Conservation (phyloP, 1,140 invertebrate genomes). For the Linepithema humile region DNA sequence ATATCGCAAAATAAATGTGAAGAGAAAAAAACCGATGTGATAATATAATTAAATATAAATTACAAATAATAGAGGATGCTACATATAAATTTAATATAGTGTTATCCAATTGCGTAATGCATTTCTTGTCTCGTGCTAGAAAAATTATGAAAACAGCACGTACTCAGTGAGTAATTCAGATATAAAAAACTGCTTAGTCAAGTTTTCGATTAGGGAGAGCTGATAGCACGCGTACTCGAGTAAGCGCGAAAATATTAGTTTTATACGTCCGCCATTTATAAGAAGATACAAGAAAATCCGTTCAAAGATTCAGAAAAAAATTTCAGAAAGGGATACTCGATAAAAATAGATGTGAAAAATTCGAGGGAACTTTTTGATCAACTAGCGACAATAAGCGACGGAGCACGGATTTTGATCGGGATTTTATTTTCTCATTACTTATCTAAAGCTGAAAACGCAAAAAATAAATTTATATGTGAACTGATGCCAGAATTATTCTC, state of each 20-base stretch:
- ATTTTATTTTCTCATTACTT: background rate
- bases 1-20: background rate
- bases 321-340: no score
- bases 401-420: background rate
- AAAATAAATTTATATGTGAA: background rate
- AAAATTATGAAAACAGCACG: background rate
- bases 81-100: background rate
- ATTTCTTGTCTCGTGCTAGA: background rate
- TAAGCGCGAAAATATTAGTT: background rate
- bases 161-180: background rate
- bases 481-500: background rate
- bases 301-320: no score
- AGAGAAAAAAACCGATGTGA: background rate
- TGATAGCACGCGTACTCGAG: background rate
- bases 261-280: background rate
- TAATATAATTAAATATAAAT: constrained; percentile 1
- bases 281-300: background rate
- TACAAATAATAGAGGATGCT: background rate
- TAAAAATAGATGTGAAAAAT: no score
- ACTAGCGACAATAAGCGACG: no score
- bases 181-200: constrained; percentile 22
- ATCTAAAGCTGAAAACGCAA: background rate
- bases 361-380: no score
- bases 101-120: background rate
- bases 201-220: background rate